Base-by-base conservation (phyloP, 2,888 invertebrate genomes). In the Crepidodera aurea region DNA sequence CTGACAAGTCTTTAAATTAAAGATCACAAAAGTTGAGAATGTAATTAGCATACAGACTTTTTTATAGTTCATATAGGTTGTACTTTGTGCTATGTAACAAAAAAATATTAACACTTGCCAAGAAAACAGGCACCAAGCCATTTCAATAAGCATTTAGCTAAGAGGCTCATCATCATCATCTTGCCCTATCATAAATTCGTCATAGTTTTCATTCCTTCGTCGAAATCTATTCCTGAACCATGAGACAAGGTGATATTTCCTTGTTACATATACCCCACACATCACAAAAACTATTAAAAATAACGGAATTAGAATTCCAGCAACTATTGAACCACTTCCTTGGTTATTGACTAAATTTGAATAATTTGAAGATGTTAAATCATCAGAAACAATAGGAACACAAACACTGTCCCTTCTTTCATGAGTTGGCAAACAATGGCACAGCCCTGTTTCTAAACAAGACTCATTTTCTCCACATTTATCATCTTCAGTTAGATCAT, bases 121-220 rank as follows among this genome's bases (percentile, higher is more conserved):
- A 18, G 7, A 19, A 56, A 48, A 32, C 22, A 29, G 27, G 46
- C 46, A 44, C 10, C 2, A 15, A 29, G 16, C 50, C 32, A 16
- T 50, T 50, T 32, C 1, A 51, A 42, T 39, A 53, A 42, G 25
- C 16, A 51, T 37, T 56, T 56, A 61, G 13, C 56, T 40, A 12
- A 63, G 55, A 29, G 62, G 62, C 51, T 63, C 62, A 69, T 81
- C 81, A 64, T 79, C 78, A 54, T 75, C 65, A 69, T 81, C 81
- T 63, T 78, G 78, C 4, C 82, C 81, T 65, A 82, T 81, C 80
- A 81, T 81, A 61, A 81, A 81, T 68, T 82, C 82, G 70, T 82
- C 81, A 66, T 81, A 81, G 65, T 75, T 79, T 64, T 72, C 74
- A 64, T 75, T 75, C 73, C 80, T 78, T 73, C 77, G 76, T 69